Evolutionary conservation across 2,888 invertebrate genomes (phyloP).

Genomic region (Cheilosia urbana): DNA sequence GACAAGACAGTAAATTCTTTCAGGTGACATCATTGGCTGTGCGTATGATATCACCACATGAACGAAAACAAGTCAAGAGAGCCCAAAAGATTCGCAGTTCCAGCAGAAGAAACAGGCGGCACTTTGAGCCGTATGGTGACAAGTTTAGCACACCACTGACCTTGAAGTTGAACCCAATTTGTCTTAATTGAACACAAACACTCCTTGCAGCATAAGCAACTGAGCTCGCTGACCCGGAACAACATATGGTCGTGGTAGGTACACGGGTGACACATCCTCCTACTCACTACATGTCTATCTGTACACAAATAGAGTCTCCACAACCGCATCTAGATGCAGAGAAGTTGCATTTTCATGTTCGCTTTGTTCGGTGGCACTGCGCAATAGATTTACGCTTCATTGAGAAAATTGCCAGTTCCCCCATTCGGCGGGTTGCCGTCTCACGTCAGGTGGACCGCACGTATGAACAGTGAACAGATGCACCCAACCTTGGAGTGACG

Average conservation of each 20-base stretch:
- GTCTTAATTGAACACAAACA: slow-evolving; percentile 73
- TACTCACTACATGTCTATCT: slow-evolving; percentile 9
- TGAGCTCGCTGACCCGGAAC: slow-evolving; percentile 36
- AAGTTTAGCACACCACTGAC: slow-evolving; percentile 54
- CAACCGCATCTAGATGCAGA: slow-evolving; percentile 5
- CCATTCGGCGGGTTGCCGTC: slow-evolving; percentile 13
- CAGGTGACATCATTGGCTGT: slow-evolving; percentile 37
- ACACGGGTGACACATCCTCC: slow-evolving; percentile 42
- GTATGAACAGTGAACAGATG: too few species aligned
- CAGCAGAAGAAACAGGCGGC: slow-evolving; percentile 2
- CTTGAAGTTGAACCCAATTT: slow-evolving; percentile 66
- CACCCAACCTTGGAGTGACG: background rate
- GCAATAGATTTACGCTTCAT: slow-evolving; percentile 18
- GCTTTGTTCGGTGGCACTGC: background rate
- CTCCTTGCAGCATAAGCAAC: slow-evolving; percentile 65
- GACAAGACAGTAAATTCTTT: background rate
- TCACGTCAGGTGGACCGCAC: slow-evolving; percentile 7
- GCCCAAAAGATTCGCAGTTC: slow-evolving; percentile 9
- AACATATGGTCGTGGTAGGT: slow-evolving; percentile 45
- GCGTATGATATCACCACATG: slow-evolving; percentile 6
- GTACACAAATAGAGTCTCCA: background rate
- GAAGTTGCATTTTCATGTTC: background rate
- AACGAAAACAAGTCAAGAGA: slow-evolving; percentile 6
- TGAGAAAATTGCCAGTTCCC: slow-evolving; percentile 33
- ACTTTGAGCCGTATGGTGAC: slow-evolving; percentile 13